Percentiles rank a stretch among this genome's conserved stretches.
These are phyloP conservation scores for Batillaria attramentaria DNA, from an alignment of 1,140 invertebrate genomes.

Conservation along the genomic window DNA sequence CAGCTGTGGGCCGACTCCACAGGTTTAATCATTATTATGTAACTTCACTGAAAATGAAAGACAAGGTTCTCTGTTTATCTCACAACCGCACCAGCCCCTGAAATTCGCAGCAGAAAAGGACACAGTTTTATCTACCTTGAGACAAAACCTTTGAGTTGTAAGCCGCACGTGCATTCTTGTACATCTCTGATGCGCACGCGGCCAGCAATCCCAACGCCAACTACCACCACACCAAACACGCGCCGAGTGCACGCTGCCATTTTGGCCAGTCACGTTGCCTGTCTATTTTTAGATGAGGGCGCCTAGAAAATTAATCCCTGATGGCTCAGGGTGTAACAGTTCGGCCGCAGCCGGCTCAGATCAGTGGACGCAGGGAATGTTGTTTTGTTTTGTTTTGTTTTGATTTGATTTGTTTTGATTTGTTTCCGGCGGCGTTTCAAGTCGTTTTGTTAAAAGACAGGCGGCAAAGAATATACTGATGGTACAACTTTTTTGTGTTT, in stretches of 20 bases:
- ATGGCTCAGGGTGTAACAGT: background rate
- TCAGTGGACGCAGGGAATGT: background rate
- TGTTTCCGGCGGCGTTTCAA: too few species aligned
- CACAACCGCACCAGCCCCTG: too few species aligned
- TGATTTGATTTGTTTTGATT: too few species aligned
- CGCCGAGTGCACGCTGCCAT: background rate
- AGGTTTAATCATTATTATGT: too few species aligned
- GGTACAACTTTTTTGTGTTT: too few species aligned
- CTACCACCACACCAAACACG: constrained; percentile 40
- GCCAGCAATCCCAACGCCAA: constrained; percentile 48
- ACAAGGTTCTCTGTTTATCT: too few species aligned
- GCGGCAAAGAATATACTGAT: too few species aligned
- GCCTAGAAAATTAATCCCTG: background rate
- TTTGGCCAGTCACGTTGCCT: background rate
- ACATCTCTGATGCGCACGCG: constrained; percentile 47
- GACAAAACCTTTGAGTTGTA: constrained; percentile 42
- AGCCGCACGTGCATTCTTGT: constrained; percentile 23
- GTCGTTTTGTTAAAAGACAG: too few species aligned
- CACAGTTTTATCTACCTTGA: constrained; percentile 48
- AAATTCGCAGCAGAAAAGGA: too few species aligned
- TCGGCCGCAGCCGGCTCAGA: background rate
- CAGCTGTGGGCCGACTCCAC: too few species aligned
- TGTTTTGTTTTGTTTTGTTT: too few species aligned
- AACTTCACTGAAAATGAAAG: too few species aligned
- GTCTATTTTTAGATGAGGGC: background rate